Evolutionary conservation across 2,888 invertebrate genomes (phyloP), one percentile per base, ranked within the genome.

Genomic region (Hyposoter didymator): DNA sequence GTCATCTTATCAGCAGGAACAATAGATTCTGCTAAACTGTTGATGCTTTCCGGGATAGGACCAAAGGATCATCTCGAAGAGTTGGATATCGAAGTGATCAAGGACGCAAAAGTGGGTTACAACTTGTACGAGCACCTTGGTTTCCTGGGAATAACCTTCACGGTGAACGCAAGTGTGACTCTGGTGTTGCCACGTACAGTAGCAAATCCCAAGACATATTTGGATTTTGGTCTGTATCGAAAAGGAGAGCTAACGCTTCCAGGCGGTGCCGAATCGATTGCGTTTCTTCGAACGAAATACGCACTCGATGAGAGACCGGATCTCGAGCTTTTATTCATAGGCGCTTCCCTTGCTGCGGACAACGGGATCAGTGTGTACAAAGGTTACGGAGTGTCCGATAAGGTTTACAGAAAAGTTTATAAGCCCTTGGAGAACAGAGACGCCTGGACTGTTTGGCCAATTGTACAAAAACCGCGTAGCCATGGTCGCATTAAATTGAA

Each of bases 1-100:
- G 95, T 96, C 0, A 94, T 96, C 66, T 89, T 96, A 8, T 96
- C 96, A 12, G 97, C 96, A 1, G 97, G 98, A 0, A 96, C 97
- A 0, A 96, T 98, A 87, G 97, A 97, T 93, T 96, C 97, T 0
- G 97, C 98, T 0, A 97, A 98, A 92, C 91, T 98, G 14, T 90
- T 96, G 22, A 96, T 96, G 96, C 93, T 96, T 2, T 96, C 96
- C 0, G 96, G 96, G 0, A 93, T 97, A 12, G 97, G 97, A 0
- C 96, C 97, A 0, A 94, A 93, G 88, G 93, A 95, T 4, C 96
- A 96, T 87, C 92, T 96, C 74, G 90, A 95, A 84, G 93, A 95
- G 2, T 90, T 96, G 1, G 95, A 94, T 22, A 96, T 97, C 84
- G 94, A 95, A 0, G 95, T 96, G 0, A 92, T 96, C 59, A 93